These are phyloP conservation scores for Drosophila arawakana DNA, from an alignment of 1,140 invertebrate genomes.

Conservation along the genomic window DNA sequence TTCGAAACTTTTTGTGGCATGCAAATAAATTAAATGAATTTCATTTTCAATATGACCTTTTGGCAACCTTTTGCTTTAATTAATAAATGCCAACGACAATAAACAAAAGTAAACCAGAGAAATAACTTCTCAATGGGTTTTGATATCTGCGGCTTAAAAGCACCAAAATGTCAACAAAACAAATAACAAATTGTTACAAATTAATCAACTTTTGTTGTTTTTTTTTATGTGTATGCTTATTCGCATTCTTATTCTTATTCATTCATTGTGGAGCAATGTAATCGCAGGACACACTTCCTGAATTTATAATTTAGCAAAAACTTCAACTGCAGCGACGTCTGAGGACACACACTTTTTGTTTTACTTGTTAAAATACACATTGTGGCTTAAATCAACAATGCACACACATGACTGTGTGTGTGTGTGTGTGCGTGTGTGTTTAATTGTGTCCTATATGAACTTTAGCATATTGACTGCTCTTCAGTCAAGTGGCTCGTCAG, in stretches of 20 bases:
- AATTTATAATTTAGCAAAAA: slow-evolving; percentile 70
- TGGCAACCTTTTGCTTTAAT: slow-evolving; percentile 53
- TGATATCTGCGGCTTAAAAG: slow-evolving; percentile 33
- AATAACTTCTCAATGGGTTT: slow-evolving; percentile 49
- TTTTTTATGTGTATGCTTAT: not conserved
- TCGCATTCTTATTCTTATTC: not conserved
- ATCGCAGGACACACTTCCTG: slow-evolving; percentile 34
- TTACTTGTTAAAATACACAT: slow-evolving; percentile 58
- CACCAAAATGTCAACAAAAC: slow-evolving; percentile 41
- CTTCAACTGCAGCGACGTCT: slow-evolving; percentile 51
- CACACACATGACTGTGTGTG: not conserved
- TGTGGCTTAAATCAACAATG: slow-evolving; percentile 59
- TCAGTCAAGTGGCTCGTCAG: slow-evolving; percentile 32
- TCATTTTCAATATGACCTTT: slow-evolving; percentile 36
- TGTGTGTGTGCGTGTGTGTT: slow-evolving; percentile 23
- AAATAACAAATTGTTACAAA: slow-evolving; percentile 53
- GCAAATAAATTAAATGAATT: slow-evolving; percentile 36
- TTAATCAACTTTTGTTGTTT: slow-evolving; percentile 68
- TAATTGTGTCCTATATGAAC: slow-evolving; percentile 44
- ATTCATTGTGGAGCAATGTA: not conserved
- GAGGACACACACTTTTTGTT: slow-evolving; percentile 27
- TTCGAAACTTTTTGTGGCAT: slow-evolving; percentile 21
- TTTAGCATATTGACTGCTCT: slow-evolving; percentile 33
- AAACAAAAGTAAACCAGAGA: slow-evolving; percentile 17
- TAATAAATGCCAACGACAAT: slow-evolving; percentile 62